These are phyloP conservation scores for Pitta sordida DNA, from an alignment of 2,113 vertebrate genomes.

Conservation along the genomic window DNA sequence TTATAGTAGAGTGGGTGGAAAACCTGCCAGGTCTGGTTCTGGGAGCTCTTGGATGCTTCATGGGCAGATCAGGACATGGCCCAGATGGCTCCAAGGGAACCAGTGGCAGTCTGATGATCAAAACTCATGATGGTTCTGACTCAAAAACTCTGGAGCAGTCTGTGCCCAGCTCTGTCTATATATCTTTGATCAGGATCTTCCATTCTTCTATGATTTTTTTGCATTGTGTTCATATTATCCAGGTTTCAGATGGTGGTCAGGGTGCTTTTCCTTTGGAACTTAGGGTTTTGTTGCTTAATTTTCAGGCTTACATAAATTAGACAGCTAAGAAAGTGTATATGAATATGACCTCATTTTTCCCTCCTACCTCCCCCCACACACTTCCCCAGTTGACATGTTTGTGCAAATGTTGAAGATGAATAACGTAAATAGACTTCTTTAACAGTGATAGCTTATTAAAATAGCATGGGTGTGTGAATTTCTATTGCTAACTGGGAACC, in stretches of 20 bases:
- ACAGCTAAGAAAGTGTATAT: conserved; percentile 49
- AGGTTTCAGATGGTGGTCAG: background rate
- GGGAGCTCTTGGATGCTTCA: background rate
- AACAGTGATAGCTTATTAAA: conserved; percentile 65
- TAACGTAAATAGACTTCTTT: conserved; percentile 65
- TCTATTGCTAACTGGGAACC: conserved; percentile 43
- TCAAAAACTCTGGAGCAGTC: background rate
- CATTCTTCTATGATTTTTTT: background rate
- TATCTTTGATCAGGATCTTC: background rate
- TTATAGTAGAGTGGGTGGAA: background rate
- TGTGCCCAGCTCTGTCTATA: background rate
- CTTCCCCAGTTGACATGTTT: conserved; percentile 61
- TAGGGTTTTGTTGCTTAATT: background rate
- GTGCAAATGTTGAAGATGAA: conserved; percentile 64
- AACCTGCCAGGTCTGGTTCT: background rate
- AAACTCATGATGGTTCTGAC: background rate
- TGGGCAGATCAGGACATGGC: background rate
- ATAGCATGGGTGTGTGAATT: conserved; percentile 64
- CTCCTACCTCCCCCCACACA: conserved; percentile 66
- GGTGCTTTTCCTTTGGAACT: background rate
- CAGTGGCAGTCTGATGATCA: background rate
- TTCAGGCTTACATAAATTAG: conserved; percentile 59
- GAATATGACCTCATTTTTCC: conserved; percentile 60
- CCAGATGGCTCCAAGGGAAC: background rate
- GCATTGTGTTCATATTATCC: background rate